Conservation (phyloP, 2,888 invertebrate species). For the Himalopsyche kuldschensis region DNA sequence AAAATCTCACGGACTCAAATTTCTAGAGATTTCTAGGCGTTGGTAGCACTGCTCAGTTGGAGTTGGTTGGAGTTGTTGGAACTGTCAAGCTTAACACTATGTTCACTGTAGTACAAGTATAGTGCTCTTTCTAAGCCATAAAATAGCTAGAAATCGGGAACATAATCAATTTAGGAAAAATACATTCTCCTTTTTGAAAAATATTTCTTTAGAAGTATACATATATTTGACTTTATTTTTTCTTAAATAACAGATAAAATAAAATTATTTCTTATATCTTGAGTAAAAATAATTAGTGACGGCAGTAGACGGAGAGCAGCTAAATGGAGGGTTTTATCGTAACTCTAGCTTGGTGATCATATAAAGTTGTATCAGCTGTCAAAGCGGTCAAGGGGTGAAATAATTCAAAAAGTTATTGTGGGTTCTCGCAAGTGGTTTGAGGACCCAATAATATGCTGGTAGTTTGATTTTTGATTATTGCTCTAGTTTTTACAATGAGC, state of each 20-base stretch:
- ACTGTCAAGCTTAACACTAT: background rate
- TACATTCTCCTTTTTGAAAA: too few species aligned
- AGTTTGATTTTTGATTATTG: background rate
- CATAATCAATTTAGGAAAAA: too few species aligned
- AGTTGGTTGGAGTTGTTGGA: background rate
- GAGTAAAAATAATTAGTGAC: too few species aligned
- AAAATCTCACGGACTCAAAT: background rate
- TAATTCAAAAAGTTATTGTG: background rate
- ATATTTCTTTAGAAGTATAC: too few species aligned
- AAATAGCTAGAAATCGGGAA: too few species aligned
- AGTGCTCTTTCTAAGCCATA: too few species aligned
- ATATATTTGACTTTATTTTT: too few species aligned
- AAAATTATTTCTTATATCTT: too few species aligned
- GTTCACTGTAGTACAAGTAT: background rate
- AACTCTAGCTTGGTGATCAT: background rate
- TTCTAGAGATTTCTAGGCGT: background rate
- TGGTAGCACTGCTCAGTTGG: background rate
- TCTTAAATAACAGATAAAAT: too few species aligned
- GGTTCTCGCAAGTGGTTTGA: background rate
- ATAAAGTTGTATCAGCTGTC: background rate
- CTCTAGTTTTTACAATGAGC: too few species aligned
- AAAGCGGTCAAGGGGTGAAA: background rate
- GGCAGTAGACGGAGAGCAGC: too few species aligned
- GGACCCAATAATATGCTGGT: background rate
- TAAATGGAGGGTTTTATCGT: background rate